Base-by-base conservation (phyloP, 1,140 invertebrate genomes). In the Drosophila sproati region DNA sequence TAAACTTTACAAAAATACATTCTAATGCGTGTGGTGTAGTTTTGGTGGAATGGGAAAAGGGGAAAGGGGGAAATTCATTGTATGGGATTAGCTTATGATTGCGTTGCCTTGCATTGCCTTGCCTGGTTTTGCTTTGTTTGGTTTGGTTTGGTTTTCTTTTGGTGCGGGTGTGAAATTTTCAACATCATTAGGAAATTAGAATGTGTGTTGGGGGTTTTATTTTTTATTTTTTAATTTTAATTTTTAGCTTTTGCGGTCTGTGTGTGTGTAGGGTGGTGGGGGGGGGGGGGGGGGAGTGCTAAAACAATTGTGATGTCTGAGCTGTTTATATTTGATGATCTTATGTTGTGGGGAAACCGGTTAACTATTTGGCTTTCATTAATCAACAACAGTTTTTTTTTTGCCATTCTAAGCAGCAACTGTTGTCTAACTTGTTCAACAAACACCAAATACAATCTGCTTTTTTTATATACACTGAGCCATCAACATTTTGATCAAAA, bases 361-460 rank as follows among this genome's bases (percentile, higher is more conserved):
- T 82, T 86, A 48, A 64, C 57, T 63, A 45, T 64, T 59, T 71
- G 66, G 7, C 41, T 77, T 79, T 82, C 62, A 78, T 82, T 87
- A 88, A 88, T 87, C 86, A 82, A 85, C 41, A 66, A 63, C 7
- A 71, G 3, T 12, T 73, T 69, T 73, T 37, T 39, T 52, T 60
- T 72, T 29, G 50, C n/a, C 51, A 55, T 73, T 73, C 64, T 73
- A 69, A 73, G 51, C 71, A 20, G 32, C 63, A 70, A 71, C 70
- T 66, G 37, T 62, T 73, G 68, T 69, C 82, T 63, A 87, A 87
- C 83, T 87, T 88, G 83, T 80, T 88, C 67, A 80, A 75, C 20
- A 20, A n/a, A 78, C 78, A 73, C 55, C 35, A 41, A 3, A 69
- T 8, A 64, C 67, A 80, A 71, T 71, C 68, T 45, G 20, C 6